phyloP scores from a whole-genome alignment of 1,140 invertebrate species.

The Micrasema longulum region DNA sequence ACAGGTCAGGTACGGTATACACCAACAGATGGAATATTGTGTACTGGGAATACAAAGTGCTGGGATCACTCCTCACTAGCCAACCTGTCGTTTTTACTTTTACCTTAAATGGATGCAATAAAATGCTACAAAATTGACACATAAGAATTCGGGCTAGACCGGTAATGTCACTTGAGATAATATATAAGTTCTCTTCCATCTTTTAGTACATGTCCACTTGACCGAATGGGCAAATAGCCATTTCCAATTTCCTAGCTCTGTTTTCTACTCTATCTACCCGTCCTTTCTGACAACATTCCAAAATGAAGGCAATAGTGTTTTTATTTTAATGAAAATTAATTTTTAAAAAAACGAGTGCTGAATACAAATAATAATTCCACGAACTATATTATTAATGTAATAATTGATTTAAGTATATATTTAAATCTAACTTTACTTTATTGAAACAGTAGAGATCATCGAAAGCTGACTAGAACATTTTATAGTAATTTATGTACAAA shows the following conservation, averaged over 20 bases:
- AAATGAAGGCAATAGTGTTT: conserved; percentile 51
- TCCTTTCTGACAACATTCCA: conserved; percentile 21
- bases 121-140: conserved; percentile 69
- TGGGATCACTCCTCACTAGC: conserved; percentile 20
- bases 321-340: conserved; percentile 38
- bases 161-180: conserved; percentile 54
- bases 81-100: conserved; percentile 48
- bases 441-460: conserved; percentile 48
- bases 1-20: not conserved
- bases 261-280: conserved; percentile 19
- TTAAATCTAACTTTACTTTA: conserved; percentile 41
- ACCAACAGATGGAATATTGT: not conserved
- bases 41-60: conserved; percentile 27
- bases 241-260: conserved; percentile 9
- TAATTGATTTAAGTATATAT: conserved; percentile 55
- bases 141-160: conserved; percentile 71
- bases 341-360: conserved; percentile 44
- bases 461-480: conserved; percentile 55
- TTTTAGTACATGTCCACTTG: not conserved
- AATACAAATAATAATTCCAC: conserved; percentile 48
- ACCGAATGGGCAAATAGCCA: conserved; percentile 7
- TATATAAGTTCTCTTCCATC: conserved; percentile 8
- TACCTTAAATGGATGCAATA: conserved; percentile 54
- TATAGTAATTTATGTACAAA: conserved; percentile 56
- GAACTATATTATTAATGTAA: conserved; percentile 53